Percentiles rank a stretch among this genome's conserved stretches.
These are phyloP conservation scores for Drosophila limbata DNA, from an alignment of 2,888 invertebrate species.

Conservation along the genomic window DNA sequence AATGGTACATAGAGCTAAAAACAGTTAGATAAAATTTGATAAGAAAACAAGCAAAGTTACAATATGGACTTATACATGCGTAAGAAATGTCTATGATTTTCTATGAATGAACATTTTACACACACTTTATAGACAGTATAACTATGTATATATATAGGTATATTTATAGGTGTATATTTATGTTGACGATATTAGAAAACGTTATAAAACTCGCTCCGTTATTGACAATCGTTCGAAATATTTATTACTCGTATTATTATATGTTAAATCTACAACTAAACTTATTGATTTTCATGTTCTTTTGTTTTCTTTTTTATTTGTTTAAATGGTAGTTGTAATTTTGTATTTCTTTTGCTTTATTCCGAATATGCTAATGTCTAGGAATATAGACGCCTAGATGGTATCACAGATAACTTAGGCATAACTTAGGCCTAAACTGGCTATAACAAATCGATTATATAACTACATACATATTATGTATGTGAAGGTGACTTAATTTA, in stretches of 20 bases:
- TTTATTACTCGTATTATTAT: constrained; percentile 18
- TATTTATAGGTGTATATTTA: constrained; percentile 20
- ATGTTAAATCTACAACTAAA: constrained; percentile 17
- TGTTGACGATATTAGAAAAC: constrained; percentile 59
- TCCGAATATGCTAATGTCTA: constrained; percentile 51
- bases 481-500: constrained; percentile 3
- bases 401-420: constrained; percentile 73
- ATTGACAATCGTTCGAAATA: constrained; percentile 46
- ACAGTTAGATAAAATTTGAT: constrained; percentile 58
- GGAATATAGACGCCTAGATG: constrained; percentile 66
- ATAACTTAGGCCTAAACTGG: constrained; percentile 64
- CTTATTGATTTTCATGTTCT: constrained; percentile 9
- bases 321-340: constrained; percentile 19
- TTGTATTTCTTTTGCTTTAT: constrained; percentile 6
- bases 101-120: constrained; percentile 36
- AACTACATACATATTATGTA: constrained; percentile 17
- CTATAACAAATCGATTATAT: constrained; percentile 60
- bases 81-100: constrained; percentile 29
- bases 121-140: constrained; percentile 42
- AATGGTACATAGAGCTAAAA: constrained; percentile 59
- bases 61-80: constrained; percentile 42
- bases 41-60: constrained; percentile 64
- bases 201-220: constrained; percentile 60
- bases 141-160: constrained; percentile 29
- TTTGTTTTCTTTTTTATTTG: constrained; percentile 26